Evolutionary conservation across 1,140 invertebrate genomes (phyloP).

Genomic region (Drosophila malerkotliana): DNA sequence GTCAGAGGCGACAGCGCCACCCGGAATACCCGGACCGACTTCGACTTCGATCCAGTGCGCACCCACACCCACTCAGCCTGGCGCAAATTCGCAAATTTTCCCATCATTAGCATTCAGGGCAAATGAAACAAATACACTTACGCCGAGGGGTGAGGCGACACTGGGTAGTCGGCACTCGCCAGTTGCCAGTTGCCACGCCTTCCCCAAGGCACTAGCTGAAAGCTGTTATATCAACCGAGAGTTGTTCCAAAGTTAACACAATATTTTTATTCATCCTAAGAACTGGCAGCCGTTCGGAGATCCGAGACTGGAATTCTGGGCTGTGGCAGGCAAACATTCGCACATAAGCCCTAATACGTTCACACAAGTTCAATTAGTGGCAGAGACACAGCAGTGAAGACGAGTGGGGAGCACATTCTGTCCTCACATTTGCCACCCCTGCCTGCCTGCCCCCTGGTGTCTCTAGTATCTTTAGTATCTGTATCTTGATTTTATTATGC

Average conservation of each 20-base stretch:
- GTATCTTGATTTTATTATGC: conserved; percentile 81
- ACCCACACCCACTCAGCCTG: conserved; percentile 38
- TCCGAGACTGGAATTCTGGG: background rate
- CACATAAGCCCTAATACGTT: conserved; percentile 76
- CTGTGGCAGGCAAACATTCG: conserved; percentile 53
- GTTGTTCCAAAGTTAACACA: conserved; percentile 76
- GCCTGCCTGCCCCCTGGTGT: no score
- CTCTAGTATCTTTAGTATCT: conserved; percentile 22
- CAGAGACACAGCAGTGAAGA: conserved; percentile 27
- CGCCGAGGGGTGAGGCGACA: conserved; percentile 33
- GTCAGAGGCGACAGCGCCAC: conserved; percentile 6
- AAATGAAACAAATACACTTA: conserved; percentile 82
- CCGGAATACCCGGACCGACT: conserved; percentile 30
- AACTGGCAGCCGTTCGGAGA: conserved; percentile 42
- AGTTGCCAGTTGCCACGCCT: conserved; percentile 30
- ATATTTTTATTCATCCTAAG: conserved; percentile 79
- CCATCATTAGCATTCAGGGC: conserved; percentile 82
- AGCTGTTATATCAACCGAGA: conserved; percentile 48
- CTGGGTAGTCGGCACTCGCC: conserved; percentile 34
- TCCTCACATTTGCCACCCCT: conserved; percentile 2
- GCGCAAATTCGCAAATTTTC: conserved; percentile 80
- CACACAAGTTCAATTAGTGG: conserved; percentile 80
- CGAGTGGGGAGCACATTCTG: conserved; percentile 3
- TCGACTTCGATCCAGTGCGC: conserved; percentile 42
- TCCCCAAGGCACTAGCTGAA: background rate